Evolutionary conservation across 2,888 invertebrate genomes (phyloP).

Genomic region (Torymus tubicola): DNA sequence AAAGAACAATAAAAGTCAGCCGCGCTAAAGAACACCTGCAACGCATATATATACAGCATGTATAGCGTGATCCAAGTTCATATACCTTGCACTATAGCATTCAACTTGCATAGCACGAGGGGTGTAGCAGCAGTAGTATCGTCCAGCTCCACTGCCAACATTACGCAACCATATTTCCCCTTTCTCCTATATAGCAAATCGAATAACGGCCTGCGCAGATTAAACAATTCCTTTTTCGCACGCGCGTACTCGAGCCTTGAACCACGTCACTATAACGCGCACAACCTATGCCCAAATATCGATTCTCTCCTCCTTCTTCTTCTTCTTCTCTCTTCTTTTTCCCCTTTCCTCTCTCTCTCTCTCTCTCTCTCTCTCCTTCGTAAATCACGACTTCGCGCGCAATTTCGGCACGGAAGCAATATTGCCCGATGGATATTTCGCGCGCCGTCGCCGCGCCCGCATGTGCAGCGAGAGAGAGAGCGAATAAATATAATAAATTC

Average conservation of each 20-base stretch:
- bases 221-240: conserved; percentile 24
- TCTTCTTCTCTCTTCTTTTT: neutral
- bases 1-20: too few relatives aligned
- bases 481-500: conserved; percentile 56
- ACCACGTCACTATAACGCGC: neutral
- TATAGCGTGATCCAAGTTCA: too few relatives aligned
- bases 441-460: conserved; percentile 2
- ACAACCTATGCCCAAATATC: conserved; percentile 31
- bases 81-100: too few relatives aligned
- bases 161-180: neutral
- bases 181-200: conserved; percentile 6
- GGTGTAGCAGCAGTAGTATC: neutral
- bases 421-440: conserved; percentile 6
- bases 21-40: too few relatives aligned
- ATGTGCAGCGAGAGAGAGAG: conserved; percentile 33
- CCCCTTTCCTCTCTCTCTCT: neutral
- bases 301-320: neutral
- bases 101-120: neutral
- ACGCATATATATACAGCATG: too few relatives aligned
- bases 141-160: too few relatives aligned
- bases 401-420: conserved; percentile 47
- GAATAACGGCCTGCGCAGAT: neutral
- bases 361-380: neutral
- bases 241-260: neutral
- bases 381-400: conserved; percentile 45